These are phyloP conservation scores for Pituophis catenifer DNA, from an alignment of 2,113 vertebrate species.

Conservation along the genomic window DNA sequence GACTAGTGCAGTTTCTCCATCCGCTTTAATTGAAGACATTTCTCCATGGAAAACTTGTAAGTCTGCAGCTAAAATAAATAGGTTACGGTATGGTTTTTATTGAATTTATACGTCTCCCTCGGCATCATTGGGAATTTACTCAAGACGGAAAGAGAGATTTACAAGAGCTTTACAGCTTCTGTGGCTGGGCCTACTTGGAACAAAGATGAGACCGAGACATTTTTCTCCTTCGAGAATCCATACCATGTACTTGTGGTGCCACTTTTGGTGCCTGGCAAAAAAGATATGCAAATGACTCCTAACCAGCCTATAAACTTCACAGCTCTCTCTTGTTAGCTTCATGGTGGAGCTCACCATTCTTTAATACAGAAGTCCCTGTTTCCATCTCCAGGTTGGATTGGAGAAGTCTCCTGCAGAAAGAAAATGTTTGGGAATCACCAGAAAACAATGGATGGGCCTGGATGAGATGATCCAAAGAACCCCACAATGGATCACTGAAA, in stretches of 20 bases:
- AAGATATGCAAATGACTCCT: background rate
- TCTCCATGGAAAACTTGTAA: background rate
- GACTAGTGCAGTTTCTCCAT: background rate
- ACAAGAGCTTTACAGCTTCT: background rate
- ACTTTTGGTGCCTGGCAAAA: background rate
- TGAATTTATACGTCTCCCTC: background rate
- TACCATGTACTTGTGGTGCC: background rate
- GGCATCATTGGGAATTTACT: background rate
- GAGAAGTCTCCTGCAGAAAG: background rate
- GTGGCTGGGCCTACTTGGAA: background rate
- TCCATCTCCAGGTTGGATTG: background rate
- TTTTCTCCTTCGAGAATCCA: background rate
- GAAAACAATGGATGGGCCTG: background rate
- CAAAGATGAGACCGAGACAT: background rate
- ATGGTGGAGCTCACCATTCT: too few relatives aligned
- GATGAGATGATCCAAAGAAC: background rate
- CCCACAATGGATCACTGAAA: background rate
- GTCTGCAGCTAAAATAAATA: background rate
- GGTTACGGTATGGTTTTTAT: background rate
- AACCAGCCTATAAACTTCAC: background rate
- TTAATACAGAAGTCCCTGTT: background rate
- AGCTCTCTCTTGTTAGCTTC: background rate
- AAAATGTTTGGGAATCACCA: background rate
- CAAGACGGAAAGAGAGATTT: background rate
- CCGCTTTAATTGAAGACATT: background rate